phyloP scores from a whole-genome alignment of 1,140 invertebrate genomes.

The Pseudomyrmex sp. region DNA sequence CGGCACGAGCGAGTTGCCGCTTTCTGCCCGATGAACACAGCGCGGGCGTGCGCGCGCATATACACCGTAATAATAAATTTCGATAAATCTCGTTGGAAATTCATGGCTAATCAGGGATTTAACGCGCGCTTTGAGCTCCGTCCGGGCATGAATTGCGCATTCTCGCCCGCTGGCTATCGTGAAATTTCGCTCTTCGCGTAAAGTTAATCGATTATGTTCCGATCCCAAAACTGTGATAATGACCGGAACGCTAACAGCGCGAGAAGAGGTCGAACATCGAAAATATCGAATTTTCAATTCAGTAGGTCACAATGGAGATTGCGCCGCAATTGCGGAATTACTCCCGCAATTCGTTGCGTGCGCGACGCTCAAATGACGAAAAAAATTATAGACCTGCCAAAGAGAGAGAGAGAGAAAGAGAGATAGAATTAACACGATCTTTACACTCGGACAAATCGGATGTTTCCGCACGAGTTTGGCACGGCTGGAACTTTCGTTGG shows the following conservation, averaged over 20 bases:
- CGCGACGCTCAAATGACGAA: background rate
- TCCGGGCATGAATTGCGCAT: slow-evolving; percentile 38
- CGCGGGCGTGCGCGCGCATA: background rate
- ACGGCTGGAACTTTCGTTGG: slow-evolving; percentile 26
- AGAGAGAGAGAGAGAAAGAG: background rate
- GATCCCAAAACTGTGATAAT: slow-evolving; percentile 1
- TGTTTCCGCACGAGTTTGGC: slow-evolving; percentile 56
- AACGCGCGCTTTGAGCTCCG: slow-evolving; percentile 51
- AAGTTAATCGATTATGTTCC: background rate
- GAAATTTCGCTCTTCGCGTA: slow-evolving; percentile 18
- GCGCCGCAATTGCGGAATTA: background rate
- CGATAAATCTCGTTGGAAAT: slow-evolving; percentile 55
- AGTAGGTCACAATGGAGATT: background rate
- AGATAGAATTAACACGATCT: background rate
- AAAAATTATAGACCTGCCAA: background rate
- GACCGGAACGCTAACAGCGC: background rate
- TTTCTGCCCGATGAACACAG: slow-evolving; percentile 32
- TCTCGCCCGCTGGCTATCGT: slow-evolving; percentile 27
- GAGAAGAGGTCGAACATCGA: slow-evolving; percentile 17
- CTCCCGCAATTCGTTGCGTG: background rate
- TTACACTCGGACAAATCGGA: slow-evolving; percentile 16
- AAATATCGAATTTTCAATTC: background rate
- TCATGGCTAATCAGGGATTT: slow-evolving; percentile 54
- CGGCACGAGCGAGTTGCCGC: slow-evolving; percentile 5
- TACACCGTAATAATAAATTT: slow-evolving; percentile 42